A percentile compares a stretch with the other conserved stretches of the same genome.
Evolutionary conservation across 2,113 vertebrate genomes (phyloP).

Genomic region (Mirza zaza): DNA sequence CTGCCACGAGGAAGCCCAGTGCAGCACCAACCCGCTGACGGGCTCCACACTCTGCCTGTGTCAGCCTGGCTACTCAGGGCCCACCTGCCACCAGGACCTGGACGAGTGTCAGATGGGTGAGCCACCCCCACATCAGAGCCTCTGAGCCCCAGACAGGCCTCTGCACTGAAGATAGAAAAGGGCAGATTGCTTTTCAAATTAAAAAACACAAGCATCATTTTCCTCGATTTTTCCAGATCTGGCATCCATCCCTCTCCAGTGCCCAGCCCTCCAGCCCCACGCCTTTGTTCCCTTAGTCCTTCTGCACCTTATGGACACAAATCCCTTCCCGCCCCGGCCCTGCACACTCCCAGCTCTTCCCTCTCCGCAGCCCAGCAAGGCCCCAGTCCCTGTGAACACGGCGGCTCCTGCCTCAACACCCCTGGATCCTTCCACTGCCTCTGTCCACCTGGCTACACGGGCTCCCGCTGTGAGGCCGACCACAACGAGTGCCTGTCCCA

Average conservation of each 20-base stretch:
- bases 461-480: slow-evolving; percentile 77
- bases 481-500: slow-evolving; percentile 81
- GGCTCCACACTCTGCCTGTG: slow-evolving; percentile 79
- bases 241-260: not conserved
- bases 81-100: slow-evolving; percentile 79
- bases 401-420: slow-evolving; percentile 80
- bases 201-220: not conserved
- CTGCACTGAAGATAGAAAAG: not conserved
- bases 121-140: not conserved
- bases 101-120: slow-evolving; percentile 83
- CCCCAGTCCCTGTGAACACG: slow-evolving; percentile 79
- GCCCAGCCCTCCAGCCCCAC: not conserved
- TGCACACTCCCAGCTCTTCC: not conserved
- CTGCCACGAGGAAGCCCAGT: slow-evolving; percentile 78
- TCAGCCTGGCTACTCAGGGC: slow-evolving; percentile 80
- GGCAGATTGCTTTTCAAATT: not conserved
- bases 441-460: slow-evolving; percentile 79
- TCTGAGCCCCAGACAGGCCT: not conserved
- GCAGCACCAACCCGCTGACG: slow-evolving; percentile 79
- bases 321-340: not conserved
- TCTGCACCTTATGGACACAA: not conserved
- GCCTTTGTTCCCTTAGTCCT: not conserved
- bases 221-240: not conserved
- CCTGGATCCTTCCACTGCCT: slow-evolving; percentile 81
- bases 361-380: slow-evolving; percentile 71